Base-by-base conservation (phyloP, 2,888 invertebrate genomes). In the Agrilus cyanescens region DNA sequence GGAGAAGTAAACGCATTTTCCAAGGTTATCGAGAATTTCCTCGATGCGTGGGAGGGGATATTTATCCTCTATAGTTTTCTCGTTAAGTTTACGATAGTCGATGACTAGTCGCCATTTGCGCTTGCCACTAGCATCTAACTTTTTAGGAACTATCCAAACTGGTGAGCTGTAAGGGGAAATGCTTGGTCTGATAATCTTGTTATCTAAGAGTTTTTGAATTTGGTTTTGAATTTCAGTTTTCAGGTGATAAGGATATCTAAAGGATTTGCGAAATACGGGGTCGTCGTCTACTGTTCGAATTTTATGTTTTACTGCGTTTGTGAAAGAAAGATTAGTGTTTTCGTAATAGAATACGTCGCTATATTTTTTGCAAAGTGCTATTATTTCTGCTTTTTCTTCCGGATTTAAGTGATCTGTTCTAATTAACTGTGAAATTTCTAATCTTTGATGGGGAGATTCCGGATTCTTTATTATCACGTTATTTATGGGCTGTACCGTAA, bases 21-120 rank as follows among this genome's bases (percentile, higher is more conserved):
- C 51, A 43, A 50, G 20, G 30, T 50, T 53, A 13, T 48, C 50
- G 29, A 52, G 35, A 10, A 51, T 51, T 39, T 55, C 53, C 47
- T 16, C 46, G n/a, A n/a, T n/a, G n/a, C n/a, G 18, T 3, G 51
- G 49, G 5, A 49, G 29, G 2, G 46, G 45, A 33, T 48, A 49
- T 44, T 41, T 48, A 30, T 48, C 49, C 13, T 40, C 43, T 7
- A 46, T 39, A 1, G 49, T 46, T 35, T 44, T 44, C 8, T 48
- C 41, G n/a, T 41, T 41, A 12, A 41, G 14, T 40, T 40, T 40
- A n/a, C 46, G 12, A 31, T 46, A 46, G 13, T 46, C 46, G 3
- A 46, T 39, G 1, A 46, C 43, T 6, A 46, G n/a, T 13, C 43
- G 12, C 20, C 15, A 46, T 40, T 43, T 46, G 20, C 33, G 15